Conservation (phyloP, 2,113 vertebrate species). For the Sakesphorus luctuosus region DNA sequence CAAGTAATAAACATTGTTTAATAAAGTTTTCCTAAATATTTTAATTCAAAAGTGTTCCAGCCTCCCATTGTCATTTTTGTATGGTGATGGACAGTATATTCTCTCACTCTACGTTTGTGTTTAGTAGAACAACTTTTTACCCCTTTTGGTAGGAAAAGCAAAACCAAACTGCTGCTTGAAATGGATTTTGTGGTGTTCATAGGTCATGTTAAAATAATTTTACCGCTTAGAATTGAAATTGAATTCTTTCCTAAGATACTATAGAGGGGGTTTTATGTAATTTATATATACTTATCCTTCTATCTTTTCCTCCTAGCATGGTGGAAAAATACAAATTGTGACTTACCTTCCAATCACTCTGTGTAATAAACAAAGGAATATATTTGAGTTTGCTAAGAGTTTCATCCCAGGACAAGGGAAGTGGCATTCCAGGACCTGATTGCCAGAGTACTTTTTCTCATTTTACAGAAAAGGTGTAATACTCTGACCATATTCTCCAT, state of each 20-base stretch:
- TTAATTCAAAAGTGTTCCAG: not conserved
- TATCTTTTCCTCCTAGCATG: not conserved
- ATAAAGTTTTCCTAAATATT: not conserved
- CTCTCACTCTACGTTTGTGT: not conserved
- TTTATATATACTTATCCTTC: not conserved
- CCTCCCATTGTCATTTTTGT: not conserved
- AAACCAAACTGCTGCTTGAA: not conserved
- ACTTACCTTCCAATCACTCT: not conserved
- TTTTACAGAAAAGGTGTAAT: not conserved
- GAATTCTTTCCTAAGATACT: not conserved
- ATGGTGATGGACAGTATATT: not conserved
- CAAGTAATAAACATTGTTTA: not conserved
- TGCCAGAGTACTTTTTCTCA: not conserved
- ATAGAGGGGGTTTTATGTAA: not conserved
- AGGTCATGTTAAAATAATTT: not conserved
- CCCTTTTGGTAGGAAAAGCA: not conserved
- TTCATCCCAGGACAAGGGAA: not conserved
- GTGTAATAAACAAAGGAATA: not conserved
- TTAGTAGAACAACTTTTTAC: not conserved
- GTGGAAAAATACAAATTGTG: not conserved
- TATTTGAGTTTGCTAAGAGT: not conserved
- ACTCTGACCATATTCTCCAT: not conserved
- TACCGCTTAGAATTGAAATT: not conserved
- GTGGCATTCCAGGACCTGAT: not conserved
- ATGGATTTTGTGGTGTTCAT: not conserved